These are phyloP conservation scores for Montipora cactus DNA, from an alignment of 64 coral and sea anemone genomes.

Conservation along the genomic window DNA sequence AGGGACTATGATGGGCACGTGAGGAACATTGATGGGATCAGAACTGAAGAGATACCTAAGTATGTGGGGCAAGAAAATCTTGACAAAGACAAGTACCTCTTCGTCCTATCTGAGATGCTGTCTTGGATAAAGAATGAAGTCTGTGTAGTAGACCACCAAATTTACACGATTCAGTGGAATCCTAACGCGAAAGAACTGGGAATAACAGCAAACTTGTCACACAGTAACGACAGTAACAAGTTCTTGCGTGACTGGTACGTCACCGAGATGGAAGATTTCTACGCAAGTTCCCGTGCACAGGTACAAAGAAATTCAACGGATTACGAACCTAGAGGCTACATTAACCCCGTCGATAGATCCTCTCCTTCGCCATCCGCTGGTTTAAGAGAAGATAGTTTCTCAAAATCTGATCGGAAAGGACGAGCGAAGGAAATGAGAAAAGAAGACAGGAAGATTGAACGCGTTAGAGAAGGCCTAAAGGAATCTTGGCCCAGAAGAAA, in stretches of 20 bases:
- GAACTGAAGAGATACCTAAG: conserved; percentile 30
- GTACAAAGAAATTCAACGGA: background rate
- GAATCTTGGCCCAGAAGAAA: conserved; percentile 25
- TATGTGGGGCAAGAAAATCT: conserved; percentile 30
- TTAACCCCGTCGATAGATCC: background rate
- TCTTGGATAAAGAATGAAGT: conserved; percentile 26
- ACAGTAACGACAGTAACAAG: background rate
- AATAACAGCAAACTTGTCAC: background rate
- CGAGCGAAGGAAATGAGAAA: background rate
- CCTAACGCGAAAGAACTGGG: background rate
- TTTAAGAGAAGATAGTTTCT: background rate
- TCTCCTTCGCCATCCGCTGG: background rate
- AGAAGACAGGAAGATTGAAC: background rate
- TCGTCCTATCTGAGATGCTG: conserved; percentile 9
- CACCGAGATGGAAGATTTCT: conserved; percentile 29
- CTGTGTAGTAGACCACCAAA: background rate
- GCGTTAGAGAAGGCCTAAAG: background rate
- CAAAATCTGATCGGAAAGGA: background rate
- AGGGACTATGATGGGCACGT: conserved; percentile 52
- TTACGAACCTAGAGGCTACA: too few relatives aligned
- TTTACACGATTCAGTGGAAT: conserved; percentile 19
- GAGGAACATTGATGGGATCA: background rate
- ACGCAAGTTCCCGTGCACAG: background rate
- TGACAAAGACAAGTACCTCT: conserved; percentile 15
- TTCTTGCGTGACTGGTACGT: conserved; percentile 35